A percentile compares a stretch with the other conserved stretches of the same genome.
Conservation (phyloP, 2,888 invertebrate genomes). For the Chloroclysta siterata region DNA sequence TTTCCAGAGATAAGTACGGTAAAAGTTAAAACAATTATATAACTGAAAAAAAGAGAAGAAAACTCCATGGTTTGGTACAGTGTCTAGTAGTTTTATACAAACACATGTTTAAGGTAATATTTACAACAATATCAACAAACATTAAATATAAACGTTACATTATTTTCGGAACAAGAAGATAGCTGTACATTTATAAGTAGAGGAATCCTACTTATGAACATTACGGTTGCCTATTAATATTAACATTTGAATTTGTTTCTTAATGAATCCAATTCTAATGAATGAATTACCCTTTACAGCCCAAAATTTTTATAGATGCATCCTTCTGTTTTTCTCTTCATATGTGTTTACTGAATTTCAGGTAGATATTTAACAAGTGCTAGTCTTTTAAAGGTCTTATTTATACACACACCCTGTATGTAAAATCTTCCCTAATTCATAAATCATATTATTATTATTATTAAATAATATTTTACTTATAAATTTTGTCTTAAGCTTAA, state of each 20-base stretch:
- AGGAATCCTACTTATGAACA: constrained; percentile 39
- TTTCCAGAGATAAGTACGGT: not conserved
- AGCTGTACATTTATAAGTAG: constrained; percentile 58
- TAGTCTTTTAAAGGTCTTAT: constrained; percentile 8
- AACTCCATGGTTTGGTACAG: constrained; percentile 27
- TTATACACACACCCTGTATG: constrained; percentile 18
- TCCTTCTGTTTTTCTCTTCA: not conserved
- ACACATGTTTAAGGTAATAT: constrained; percentile 58
- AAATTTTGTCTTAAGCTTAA: constrained; percentile 5
- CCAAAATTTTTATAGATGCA: constrained; percentile 38
- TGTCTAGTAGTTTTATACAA: constrained; percentile 37
- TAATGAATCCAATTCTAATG: constrained; percentile 20
- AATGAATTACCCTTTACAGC: constrained; percentile 56
- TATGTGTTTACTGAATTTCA: not conserved
- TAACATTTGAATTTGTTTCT: constrained; percentile 25
- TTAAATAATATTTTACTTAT: not conserved
- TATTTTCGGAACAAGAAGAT: constrained; percentile 53
- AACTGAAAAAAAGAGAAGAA: constrained; percentile 20
- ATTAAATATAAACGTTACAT: constrained; percentile 39
- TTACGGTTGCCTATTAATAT: constrained; percentile 27
- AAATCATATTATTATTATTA: not conserved
- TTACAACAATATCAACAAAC: constrained; percentile 78
- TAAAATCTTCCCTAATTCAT: constrained; percentile 5
- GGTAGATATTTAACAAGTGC: not conserved
- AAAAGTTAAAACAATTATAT: not conserved